Evolutionary conservation across 2,888 invertebrate species (phyloP), one percentile per base, ranked within the genome.

Genomic region (Lasius fuliginosus): DNA sequence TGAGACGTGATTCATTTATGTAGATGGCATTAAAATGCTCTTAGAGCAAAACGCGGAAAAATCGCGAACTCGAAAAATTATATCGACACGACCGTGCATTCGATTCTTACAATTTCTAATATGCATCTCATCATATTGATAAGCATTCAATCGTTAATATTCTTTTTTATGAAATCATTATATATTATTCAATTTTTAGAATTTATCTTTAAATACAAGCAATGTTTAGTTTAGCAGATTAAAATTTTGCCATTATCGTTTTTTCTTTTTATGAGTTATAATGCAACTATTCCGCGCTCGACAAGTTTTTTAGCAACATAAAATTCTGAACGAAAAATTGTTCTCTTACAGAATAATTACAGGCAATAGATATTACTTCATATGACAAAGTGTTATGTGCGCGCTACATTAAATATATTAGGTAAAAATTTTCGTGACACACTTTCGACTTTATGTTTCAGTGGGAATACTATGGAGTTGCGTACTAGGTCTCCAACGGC

Each of bases 401-500:
- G 9, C 11, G 6, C 18, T 36, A 36, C 58, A 12, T 42, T 40
- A 1, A 53, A 23, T n/a, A 27, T n/a, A 58, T 40, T 6, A 5
- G 27, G 15, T 60, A 12, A 53, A 49, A 1, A 74, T 11, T 46
- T 40, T 1, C 3, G n/a, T n/a, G 40, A 74, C 53, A 53, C n/a
- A n/a, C 53, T 75, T 83, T 9, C n/a, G 56, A 9, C 11, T 64
- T 56, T 84, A 64, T 86, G 60, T 88, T 89, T 46, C 86, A 93
- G 92, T 89, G 85, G 91, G 91, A 73, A 90, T 93, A 87, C 84
- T 92, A 58, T 93, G 93, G 92, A 90, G 90, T 84, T 93, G 92
- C 86, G 93, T 90, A 46, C 83, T 94, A 76, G 92, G 93, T 33
- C 93, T 95, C 27, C 95, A 95, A 85, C 93, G 95, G 67, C 94